Percentiles rank a stretch among this genome's conserved stretches.
These are phyloP conservation scores for Athalia circularis DNA, from an alignment of 2,888 invertebrate genomes.

Conservation along the genomic window DNA sequence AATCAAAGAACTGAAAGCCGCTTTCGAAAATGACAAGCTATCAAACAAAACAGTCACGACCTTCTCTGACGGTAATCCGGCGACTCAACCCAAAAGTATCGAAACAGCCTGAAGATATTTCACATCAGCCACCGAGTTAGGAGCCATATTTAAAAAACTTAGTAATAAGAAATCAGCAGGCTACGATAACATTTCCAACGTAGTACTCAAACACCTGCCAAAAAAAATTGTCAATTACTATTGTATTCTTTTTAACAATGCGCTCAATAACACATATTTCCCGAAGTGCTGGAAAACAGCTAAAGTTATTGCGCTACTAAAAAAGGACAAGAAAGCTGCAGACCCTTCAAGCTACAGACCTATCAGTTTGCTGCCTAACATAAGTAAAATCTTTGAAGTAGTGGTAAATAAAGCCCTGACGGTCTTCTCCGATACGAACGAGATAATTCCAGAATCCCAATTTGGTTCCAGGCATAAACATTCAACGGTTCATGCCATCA, in stretches of 20 bases:
- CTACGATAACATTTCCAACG: constrained; percentile 43
- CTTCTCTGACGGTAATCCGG: constrained; percentile 1
- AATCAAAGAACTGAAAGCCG: constrained; percentile 28
- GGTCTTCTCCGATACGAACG: constrained; percentile 38
- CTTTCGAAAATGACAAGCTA: not conserved
- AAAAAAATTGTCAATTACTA: constrained; percentile 10
- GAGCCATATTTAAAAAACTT: constrained; percentile 34
- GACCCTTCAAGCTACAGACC: constrained; percentile 52
- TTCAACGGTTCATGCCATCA: constrained; percentile 53
- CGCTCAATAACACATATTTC: constrained; percentile 58
- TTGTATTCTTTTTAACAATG: constrained; percentile 48
- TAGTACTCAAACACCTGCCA: constrained; percentile 47
- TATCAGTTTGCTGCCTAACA: constrained; percentile 56
- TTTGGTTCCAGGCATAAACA: constrained; percentile 56
- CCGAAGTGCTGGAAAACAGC: constrained; percentile 56
- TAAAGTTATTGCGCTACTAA: constrained; percentile 53
- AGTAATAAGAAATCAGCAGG: constrained; percentile 49
- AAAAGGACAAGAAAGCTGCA: constrained; percentile 50
- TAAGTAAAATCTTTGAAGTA: constrained; percentile 58
- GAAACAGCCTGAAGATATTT: not conserved
- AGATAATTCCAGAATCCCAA: constrained; percentile 54
- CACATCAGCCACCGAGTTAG: not conserved
- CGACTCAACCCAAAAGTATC: not conserved
- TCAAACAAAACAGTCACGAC: constrained; percentile 21
- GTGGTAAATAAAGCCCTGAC: constrained; percentile 50